Evolutionary conservation across 1,140 invertebrate species (phyloP).

Genomic region (Contarinia nasturtii): DNA sequence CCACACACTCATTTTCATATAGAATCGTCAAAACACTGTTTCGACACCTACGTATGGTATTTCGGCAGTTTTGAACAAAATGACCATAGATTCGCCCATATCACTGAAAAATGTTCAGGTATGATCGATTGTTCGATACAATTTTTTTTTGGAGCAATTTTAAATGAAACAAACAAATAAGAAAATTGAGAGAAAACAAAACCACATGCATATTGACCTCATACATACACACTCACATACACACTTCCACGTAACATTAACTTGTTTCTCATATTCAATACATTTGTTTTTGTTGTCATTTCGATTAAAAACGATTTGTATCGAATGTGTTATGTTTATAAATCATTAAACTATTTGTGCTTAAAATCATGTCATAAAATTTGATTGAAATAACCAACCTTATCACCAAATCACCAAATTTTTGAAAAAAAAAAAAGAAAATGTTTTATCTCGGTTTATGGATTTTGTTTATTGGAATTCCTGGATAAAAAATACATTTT

Average conservation of each 20-base stretch:
- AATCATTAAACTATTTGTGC: too few relatives aligned
- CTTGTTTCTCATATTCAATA: too few relatives aligned
- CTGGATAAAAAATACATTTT: not conserved
- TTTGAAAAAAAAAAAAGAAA: not conserved
- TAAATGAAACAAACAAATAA: not conserved
- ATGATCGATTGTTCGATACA: conserved; percentile 7
- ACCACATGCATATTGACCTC: too few relatives aligned
- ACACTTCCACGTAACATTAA: too few relatives aligned
- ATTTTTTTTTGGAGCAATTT: not conserved
- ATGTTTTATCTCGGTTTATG: too few relatives aligned
- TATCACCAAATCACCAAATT: not conserved
- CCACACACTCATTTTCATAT: conserved; percentile 5
- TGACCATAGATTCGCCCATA: conserved; percentile 32
- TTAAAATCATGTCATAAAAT: not conserved
- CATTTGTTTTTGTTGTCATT: not conserved
- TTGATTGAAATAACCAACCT: not conserved
- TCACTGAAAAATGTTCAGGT: conserved; percentile 26
- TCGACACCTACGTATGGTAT: conserved; percentile 26
- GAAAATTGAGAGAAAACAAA: too few relatives aligned
- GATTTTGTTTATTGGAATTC: too few relatives aligned
- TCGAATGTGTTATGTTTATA: not conserved
- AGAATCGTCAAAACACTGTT: conserved; percentile 34
- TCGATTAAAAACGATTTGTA: not conserved
- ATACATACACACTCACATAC: too few relatives aligned
- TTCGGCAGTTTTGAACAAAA: conserved; percentile 33